Evolutionary conservation across 2,888 invertebrate genomes (phyloP).

Genomic region (Glaucopsyche alexis): DNA sequence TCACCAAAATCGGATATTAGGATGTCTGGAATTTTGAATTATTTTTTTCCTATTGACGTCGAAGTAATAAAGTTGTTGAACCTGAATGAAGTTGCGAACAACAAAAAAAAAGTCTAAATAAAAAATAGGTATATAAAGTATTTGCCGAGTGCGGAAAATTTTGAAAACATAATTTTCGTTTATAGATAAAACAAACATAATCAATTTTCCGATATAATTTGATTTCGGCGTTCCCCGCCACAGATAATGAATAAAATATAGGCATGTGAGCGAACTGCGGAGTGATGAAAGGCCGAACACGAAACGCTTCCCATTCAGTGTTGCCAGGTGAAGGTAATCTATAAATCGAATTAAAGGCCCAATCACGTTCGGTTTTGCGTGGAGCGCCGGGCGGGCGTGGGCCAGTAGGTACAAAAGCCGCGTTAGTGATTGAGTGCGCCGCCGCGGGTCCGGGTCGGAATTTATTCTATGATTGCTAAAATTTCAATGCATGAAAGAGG

Average conservation of each 20-base stretch:
- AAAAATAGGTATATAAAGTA: not conserved
- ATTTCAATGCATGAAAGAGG: slow-evolving; percentile 31
- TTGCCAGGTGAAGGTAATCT: slow-evolving; percentile 42
- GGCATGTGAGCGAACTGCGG: slow-evolving; percentile 31
- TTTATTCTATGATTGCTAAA: slow-evolving; percentile 32
- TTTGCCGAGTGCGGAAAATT: not conserved
- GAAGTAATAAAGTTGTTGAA: not conserved
- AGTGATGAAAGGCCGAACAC: slow-evolving; percentile 43
- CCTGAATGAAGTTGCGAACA: not conserved
- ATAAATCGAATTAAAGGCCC: slow-evolving; percentile 52
- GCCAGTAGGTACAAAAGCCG: slow-evolving; percentile 31
- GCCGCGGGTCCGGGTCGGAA: slow-evolving; percentile 36
- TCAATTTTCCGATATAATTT: slow-evolving; percentile 32
- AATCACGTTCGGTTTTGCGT: slow-evolving; percentile 47
- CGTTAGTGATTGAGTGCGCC: slow-evolving; percentile 36
- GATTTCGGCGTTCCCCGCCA: slow-evolving; percentile 33
- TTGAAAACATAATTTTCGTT: slow-evolving; percentile 10
- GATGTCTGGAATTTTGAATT: not conserved
- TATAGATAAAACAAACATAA: not conserved
- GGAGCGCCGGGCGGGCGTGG: slow-evolving; percentile 26
- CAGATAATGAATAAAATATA: slow-evolving; percentile 40
- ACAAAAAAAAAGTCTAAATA: no score
- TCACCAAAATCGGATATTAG: not conserved
- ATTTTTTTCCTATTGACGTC: not conserved
- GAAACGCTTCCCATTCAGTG: slow-evolving; percentile 42